A percentile compares a stretch with the other conserved stretches of the same genome.
Evolutionary conservation across 2,888 invertebrate genomes (phyloP).

Genomic region (Erebia aethiops): DNA sequence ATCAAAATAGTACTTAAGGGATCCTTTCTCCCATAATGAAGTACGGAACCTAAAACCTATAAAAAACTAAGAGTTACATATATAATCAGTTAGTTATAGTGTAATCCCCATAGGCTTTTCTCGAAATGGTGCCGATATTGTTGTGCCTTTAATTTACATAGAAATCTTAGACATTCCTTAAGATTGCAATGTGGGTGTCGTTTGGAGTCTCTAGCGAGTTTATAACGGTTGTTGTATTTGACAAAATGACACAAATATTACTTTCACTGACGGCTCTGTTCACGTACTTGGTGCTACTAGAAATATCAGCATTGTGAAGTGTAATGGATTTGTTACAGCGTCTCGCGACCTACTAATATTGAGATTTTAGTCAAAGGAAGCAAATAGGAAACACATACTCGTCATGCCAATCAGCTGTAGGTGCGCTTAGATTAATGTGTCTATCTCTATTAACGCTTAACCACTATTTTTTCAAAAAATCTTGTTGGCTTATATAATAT

Average conservation of each 20-base stretch:
- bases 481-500: too few relatives aligned
- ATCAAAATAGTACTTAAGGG: too few relatives aligned
- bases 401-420: too few relatives aligned
- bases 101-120: background rate
- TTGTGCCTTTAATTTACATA: slow-evolving; percentile 15
- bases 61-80: too few relatives aligned
- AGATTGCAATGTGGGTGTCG: slow-evolving; percentile 13
- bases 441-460: too few relatives aligned
- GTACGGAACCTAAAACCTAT: too few relatives aligned
- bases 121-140: background rate
- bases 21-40: too few relatives aligned
- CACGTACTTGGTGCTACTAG: slow-evolving; percentile 53
- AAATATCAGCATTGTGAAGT: slow-evolving; percentile 60
- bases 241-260: slow-evolving; percentile 59
- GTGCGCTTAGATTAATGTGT: too few relatives aligned
- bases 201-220: slow-evolving; percentile 11
- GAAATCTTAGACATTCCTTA: slow-evolving; percentile 1
- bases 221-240: slow-evolving; percentile 56
- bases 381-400: background rate
- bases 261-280: slow-evolving; percentile 67
- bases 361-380: slow-evolving; percentile 37
- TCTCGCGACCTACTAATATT: slow-evolving; percentile 70
- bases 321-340: slow-evolving; percentile 60
- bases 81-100: too few relatives aligned
- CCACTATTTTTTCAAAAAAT: too few relatives aligned